These are phyloP conservation scores for Drosophila gunungcola DNA, from an alignment of 1,140 invertebrate species.

Conservation along the genomic window DNA sequence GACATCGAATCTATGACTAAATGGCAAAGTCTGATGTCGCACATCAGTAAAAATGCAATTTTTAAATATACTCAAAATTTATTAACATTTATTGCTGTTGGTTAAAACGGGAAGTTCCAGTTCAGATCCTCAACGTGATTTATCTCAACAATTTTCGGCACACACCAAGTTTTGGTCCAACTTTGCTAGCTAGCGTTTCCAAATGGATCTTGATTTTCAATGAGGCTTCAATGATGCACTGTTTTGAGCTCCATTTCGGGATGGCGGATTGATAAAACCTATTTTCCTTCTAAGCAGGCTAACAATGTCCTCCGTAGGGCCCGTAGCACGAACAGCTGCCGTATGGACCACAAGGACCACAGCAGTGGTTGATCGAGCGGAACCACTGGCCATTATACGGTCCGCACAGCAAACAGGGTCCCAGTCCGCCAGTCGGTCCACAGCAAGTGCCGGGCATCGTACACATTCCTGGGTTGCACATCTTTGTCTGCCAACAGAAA, in stretches of 20 bases:
- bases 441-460: constrained; percentile 72
- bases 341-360: constrained; percentile 68
- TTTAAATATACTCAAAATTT: constrained; percentile 7
- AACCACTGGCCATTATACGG: constrained; percentile 74
- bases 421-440: constrained; percentile 66
- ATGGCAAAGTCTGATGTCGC: no score
- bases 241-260: not conserved
- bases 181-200: no score
- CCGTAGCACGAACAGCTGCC: constrained; percentile 69
- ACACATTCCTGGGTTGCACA: constrained; percentile 67
- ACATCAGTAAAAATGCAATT: not conserved
- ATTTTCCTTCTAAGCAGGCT: constrained; percentile 68
- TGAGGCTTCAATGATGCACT: not conserved
- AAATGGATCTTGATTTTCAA: not conserved
- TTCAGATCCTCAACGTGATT: not conserved
- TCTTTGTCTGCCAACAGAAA: not conserved
- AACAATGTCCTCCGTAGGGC: constrained; percentile 62
- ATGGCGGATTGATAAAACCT: constrained; percentile 33
- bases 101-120: not conserved
- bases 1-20: no score
- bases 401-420: constrained; percentile 65
- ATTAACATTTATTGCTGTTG: constrained; percentile 13
- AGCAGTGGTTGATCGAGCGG: constrained; percentile 62
- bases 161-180: constrained; percentile 13
- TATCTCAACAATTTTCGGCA: not conserved